Conservation (phyloP, 2,888 invertebrate species). For the Sarcophaga carnaria region DNA sequence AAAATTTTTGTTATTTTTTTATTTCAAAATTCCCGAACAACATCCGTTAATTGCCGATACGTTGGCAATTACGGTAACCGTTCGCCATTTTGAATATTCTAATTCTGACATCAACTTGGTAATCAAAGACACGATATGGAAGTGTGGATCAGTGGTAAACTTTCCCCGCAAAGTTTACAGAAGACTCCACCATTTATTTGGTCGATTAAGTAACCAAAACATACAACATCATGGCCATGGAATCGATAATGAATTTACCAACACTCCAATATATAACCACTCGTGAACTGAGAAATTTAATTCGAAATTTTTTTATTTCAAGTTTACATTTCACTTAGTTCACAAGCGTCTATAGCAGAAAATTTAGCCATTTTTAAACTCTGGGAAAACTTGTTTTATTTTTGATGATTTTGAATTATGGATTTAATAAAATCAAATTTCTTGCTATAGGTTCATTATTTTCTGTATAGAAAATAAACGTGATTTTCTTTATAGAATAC, state of each 20-base stretch:
- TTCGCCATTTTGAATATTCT: conserved; percentile 63
- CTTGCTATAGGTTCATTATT: neutral
- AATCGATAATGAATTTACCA: conserved; percentile 15
- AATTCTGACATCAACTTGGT: conserved; percentile 64
- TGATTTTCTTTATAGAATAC: conserved; percentile 8
- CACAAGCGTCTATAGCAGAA: no score
- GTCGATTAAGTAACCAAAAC: conserved; percentile 33
- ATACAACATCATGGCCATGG: conserved; percentile 43
- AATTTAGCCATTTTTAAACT: no score
- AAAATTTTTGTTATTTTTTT: conserved; percentile 8
- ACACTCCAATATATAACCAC: neutral
- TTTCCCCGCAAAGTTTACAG: conserved; percentile 45
- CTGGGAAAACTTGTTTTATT: no score
- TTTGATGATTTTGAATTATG: no score
- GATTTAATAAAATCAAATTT: no score
- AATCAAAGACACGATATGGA: conserved; percentile 59
- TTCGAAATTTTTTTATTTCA: no score
- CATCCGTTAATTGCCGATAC: conserved; percentile 20
- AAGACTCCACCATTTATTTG: conserved; percentile 52
- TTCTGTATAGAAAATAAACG: neutral
- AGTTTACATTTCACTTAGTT: no score
- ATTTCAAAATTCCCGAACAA: conserved; percentile 61
- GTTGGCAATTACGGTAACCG: conserved; percentile 32
- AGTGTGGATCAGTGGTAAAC: conserved; percentile 52
- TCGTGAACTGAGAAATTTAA: no score